phyloP scores from a whole-genome alignment of 1,140 invertebrate genomes.

The Lanistes nyassanus region DNA sequence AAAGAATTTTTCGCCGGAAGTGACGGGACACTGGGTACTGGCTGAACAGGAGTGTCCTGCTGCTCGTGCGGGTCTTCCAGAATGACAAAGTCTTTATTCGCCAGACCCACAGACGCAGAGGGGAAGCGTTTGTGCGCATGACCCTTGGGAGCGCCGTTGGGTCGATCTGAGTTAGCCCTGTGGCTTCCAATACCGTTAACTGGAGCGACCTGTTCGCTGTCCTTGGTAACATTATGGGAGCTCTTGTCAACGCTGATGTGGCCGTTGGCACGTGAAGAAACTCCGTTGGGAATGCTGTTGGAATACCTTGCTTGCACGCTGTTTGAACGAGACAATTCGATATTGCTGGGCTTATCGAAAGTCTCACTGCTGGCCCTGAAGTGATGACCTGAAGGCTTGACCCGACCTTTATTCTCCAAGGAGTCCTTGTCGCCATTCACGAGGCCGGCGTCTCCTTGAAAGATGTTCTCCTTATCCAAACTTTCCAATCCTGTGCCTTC shows the following conservation, averaged over 20 bases:
- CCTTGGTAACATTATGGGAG: no score
- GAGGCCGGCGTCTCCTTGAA: background rate
- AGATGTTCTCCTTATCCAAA: background rate
- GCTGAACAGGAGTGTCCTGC: conserved; percentile 40
- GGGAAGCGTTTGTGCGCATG: conserved; percentile 38
- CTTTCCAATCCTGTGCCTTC: no score
- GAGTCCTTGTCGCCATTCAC: no score
- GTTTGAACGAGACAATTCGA: conserved; percentile 11
- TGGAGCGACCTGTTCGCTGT: no score
- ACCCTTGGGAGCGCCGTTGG: background rate
- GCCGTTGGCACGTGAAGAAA: background rate
- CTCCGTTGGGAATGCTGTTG: conserved; percentile 10
- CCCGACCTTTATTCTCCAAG: no score
- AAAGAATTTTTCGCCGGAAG: conserved; percentile 49
- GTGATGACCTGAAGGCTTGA: background rate
- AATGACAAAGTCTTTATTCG: conserved; percentile 37
- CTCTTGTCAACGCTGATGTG: background rate
- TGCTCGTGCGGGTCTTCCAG: conserved; percentile 47
- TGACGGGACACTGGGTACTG: conserved; percentile 34
- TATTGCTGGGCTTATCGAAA: background rate
- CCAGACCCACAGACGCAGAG: conserved; percentile 35
- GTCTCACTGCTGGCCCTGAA: background rate
- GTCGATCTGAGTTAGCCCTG: background rate
- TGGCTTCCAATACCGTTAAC: background rate
- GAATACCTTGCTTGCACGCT: conserved; percentile 17